Evolutionary conservation across 2,113 vertebrate genomes (phyloP), one percentile per base, ranked within the genome.

Genomic region (Tamias sibiricus): DNA sequence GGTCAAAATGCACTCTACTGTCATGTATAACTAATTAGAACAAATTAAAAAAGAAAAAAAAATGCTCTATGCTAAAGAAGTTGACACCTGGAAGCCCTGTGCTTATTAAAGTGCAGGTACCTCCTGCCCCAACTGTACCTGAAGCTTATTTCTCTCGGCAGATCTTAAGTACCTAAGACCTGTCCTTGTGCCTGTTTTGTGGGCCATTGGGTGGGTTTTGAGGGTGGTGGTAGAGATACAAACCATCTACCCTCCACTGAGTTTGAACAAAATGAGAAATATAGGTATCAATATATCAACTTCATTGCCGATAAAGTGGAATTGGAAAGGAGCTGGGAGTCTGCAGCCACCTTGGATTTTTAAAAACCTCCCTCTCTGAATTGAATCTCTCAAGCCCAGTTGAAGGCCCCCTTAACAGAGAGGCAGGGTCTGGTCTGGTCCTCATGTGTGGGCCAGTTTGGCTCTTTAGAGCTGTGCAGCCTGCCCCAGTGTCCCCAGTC

Each of bases 301-400:
- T 68, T 54, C 37, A 82, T 49, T 87, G 86, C 62, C 79, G 62
- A 79, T 87, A 69, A 87, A 59, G 54, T 68, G 47, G 54, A 57
- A 87, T 37, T 87, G 75, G 90, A 90, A 96, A 96, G 76, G 35
- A 91, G 24, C 40, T 93, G 66, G 69, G 37, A 72, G 40, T 88
- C 35, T 59, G 35, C 17, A 86, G 66, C 32, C 35, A 24, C 47
- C 0, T 32, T 90, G 59, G 20, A 14, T 72, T 87, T 52, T 44
- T 79, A 68, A 68, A 16, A 9, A 2, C 54, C 59, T 28, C 13
- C 13, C 22, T 24, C 19, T 57, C 54, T 32, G 35, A 54, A 62
- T 11, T 11, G 30, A 64, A 32, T 37, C 17, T 92, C 35, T 26
- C 72, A 24, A 59, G 5, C 44, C 24, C 8, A 17, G 32, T 37